phyloP scores from a whole-genome alignment of 1,140 invertebrate species.

The Chionoecetes opilio region DNA sequence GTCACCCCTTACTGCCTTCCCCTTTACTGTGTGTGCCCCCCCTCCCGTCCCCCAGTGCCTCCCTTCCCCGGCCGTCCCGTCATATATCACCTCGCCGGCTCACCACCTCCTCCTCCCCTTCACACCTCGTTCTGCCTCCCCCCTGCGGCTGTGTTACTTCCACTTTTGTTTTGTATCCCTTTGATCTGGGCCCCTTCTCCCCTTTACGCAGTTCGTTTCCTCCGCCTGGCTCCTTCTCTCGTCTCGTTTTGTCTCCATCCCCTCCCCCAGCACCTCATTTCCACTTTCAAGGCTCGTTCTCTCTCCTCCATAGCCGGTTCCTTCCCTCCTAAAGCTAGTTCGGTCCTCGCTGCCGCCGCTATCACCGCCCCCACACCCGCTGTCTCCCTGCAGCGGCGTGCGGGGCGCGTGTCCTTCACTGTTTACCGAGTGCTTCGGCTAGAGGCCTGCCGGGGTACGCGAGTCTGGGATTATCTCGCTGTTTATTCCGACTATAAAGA shows the following conservation, averaged over 20 bases:
- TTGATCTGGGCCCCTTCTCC: neutral
- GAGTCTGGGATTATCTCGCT: conserved; percentile 25
- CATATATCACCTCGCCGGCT: neutral
- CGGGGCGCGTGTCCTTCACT: neutral
- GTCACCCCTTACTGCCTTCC: neutral
- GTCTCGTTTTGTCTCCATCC: neutral
- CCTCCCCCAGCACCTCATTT: conserved; percentile 25
- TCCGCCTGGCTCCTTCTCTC: neutral
- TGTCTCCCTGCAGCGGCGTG: neutral
- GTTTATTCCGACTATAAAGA: conserved; percentile 17
- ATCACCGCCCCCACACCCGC: neutral
- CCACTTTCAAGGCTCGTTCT: conserved; percentile 6
- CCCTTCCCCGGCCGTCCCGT: neutral
- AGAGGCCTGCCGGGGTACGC: neutral
- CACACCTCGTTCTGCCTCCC: neutral
- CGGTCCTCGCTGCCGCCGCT: neutral
- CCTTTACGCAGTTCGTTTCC: neutral
- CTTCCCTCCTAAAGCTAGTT: conserved; percentile 18
- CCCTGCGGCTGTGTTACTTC: neutral
- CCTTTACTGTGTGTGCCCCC: no score
- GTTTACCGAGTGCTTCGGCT: neutral
- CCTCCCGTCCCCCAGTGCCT: neutral
- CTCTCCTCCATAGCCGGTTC: neutral
- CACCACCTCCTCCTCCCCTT: neutral
- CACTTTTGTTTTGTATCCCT: conserved; percentile 17